Evolutionary conservation across 2,888 invertebrate species (phyloP).

Genomic region (Himalopsyche anomala): DNA sequence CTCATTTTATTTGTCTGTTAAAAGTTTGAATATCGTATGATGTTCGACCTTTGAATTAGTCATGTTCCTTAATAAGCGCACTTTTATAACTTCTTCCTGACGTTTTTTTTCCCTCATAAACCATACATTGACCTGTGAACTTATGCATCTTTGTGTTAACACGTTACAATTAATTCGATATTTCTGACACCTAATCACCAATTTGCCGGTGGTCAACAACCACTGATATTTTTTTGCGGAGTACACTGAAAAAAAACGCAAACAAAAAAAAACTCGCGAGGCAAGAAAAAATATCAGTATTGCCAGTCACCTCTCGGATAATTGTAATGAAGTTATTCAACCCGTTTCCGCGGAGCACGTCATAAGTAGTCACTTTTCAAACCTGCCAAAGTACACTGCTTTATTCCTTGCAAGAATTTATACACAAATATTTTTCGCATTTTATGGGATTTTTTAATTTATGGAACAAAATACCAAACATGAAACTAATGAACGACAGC

Average conservation of each 20-base stretch:
- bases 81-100: background rate
- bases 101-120: background rate
- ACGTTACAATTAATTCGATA: background rate
- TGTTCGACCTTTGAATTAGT: no score
- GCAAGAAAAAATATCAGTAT: background rate
- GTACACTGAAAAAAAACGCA: background rate
- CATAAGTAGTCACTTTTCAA: conserved; percentile 19
- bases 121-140: background rate
- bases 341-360: conserved; percentile 11
- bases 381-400: background rate
- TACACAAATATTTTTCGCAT: no score
- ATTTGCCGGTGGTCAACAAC: background rate
- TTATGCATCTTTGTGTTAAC: background rate
- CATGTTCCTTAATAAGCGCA: no score
- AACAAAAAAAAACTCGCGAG: conserved; percentile 1
- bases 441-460: no score
- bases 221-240: background rate
- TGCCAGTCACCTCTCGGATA: conserved; percentile 16
- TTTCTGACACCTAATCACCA: background rate
- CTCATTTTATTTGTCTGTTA: no score
- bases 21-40: no score
- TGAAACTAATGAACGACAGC: no score
- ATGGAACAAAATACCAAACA: no score
- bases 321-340: conserved; percentile 36
- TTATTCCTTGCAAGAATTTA: background rate